Evolutionary conservation across 2,113 vertebrate species (phyloP), one percentile per base, ranked within the genome.

Genomic region (Cephalophus harveyi): DNA sequence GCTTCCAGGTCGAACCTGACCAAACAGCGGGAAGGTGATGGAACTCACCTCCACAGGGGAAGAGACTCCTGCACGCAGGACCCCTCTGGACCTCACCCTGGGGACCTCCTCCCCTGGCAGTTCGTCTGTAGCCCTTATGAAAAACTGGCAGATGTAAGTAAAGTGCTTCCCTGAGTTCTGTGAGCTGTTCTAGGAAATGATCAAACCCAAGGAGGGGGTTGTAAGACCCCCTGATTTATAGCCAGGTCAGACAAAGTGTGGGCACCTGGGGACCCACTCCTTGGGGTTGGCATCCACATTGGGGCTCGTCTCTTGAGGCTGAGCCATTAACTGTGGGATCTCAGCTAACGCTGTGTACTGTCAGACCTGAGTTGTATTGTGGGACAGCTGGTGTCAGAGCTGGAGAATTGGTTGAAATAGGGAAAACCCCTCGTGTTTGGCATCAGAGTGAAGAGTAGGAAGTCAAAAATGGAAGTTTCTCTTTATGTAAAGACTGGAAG

Each of bases 341-440:
- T 3, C 2, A 36, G 2, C 82, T 40, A 10, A 27, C 1, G 1
- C 52, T 2, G n/a, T n/a, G 1, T 15, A 10, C 28, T 15, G 7
- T 84, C 13, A 0, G 52, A 8, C 13, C n/a, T 25, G 81, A 84
- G 14, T 5, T 55, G n/a, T 40, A 16, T 2, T 16, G n/a, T 15
- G 8, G 54, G 23, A 27, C 82, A 27, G 82, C 82, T 57, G 6
- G 25, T 52, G 46, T 71, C 46, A 16, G 33, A 27, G 23, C 1
- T 27, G 9, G 48, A 36, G 60, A 71, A 8, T 10, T 9, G 23
- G 23, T 40, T 19, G 87, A n/a, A 52, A n/a, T 19, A 13, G 82
- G 52, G 52, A 0, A n/a, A 25, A 40, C 21, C 48, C 48, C 79
- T 21, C 17, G 6, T 50, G 5, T n/a, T n/a, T 1, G 30, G n/a